Conservation (phyloP, 2,797 vertebrate species). For the Lepilemur septentrionalis region DNA sequence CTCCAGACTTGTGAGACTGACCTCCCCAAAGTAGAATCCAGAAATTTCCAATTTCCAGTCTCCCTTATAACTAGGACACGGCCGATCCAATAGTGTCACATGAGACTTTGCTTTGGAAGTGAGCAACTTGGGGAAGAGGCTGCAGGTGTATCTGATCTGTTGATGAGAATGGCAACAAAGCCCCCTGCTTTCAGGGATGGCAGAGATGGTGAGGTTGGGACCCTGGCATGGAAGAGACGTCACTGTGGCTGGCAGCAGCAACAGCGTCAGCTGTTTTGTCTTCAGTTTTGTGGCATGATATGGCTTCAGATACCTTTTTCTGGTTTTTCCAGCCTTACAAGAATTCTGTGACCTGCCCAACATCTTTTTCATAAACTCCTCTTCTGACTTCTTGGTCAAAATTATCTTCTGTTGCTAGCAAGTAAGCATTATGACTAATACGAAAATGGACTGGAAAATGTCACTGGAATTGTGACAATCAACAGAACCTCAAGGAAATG, state of each 20-base stretch:
- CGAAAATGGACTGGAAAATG: not conserved
- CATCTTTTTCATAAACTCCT: not conserved
- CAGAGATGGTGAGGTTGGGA: not conserved
- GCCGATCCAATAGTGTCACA: rapidly evolving
- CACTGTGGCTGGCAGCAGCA: not conserved
- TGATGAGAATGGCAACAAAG: not conserved
- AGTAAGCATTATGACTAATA: not conserved
- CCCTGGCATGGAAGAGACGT: not conserved
- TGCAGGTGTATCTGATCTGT: not conserved
- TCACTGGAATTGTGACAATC: not conserved
- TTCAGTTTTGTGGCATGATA: not conserved
- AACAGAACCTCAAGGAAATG: not conserved
- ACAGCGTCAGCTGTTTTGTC: not conserved
- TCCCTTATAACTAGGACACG: not conserved
- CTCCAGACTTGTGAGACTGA: not conserved
- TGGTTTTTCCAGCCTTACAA: not conserved
- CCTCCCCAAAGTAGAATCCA: not conserved
- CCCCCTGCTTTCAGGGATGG: not conserved
- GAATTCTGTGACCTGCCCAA: not conserved
- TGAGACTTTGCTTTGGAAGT: not conserved
- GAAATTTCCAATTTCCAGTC: not conserved
- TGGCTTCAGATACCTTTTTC: not conserved
- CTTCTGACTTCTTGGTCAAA: not conserved
- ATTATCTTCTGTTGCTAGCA: not conserved
- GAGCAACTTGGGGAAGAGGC: not conserved